Evolutionary conservation across 2,113 vertebrate species (phyloP).

Genomic region (Lethenteron camtschaticum): DNA sequence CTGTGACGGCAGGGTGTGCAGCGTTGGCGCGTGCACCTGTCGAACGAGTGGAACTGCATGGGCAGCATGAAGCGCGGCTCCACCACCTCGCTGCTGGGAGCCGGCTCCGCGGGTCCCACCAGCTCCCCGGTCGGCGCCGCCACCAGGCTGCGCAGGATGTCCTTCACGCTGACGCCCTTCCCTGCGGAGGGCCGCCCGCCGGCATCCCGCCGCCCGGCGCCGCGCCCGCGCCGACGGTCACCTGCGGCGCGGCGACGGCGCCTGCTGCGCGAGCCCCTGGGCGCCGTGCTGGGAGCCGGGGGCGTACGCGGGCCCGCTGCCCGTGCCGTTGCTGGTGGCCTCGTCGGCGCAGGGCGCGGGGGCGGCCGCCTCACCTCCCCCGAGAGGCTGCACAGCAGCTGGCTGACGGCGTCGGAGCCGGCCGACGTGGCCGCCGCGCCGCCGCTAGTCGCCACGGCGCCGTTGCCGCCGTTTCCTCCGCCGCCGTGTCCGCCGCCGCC

Average conservation of each 20-base stretch:
- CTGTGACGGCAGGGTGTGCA: slow-evolving; percentile 71
- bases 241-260: no score
- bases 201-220: no score
- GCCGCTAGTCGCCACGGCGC: slow-evolving; percentile 27
- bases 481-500: no score
- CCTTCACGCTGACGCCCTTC: slow-evolving; percentile 77
- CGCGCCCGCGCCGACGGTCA: no score
- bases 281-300: no score
- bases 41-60: slow-evolving; percentile 93
- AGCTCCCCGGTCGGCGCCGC: slow-evolving; percentile 65
- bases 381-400: slow-evolving; percentile 51
- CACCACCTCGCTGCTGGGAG: no score
- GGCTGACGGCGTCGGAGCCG: slow-evolving; percentile 37
- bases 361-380: slow-evolving; percentile 56
- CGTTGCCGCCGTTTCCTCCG: no score
- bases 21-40: slow-evolving; percentile 77
- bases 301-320: no score
- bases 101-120: slow-evolving; percentile 35
- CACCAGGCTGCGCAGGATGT: slow-evolving; percentile 79
- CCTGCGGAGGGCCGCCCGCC: background rate
- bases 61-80: slow-evolving; percentile 53
- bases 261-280: no score
- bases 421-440: slow-evolving; percentile 35
- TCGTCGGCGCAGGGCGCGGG: no score
- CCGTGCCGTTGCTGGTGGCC: no score